These are phyloP conservation scores for Drosophila busckii DNA, from an alignment of 1,140 invertebrate genomes.

Conservation along the genomic window DNA sequence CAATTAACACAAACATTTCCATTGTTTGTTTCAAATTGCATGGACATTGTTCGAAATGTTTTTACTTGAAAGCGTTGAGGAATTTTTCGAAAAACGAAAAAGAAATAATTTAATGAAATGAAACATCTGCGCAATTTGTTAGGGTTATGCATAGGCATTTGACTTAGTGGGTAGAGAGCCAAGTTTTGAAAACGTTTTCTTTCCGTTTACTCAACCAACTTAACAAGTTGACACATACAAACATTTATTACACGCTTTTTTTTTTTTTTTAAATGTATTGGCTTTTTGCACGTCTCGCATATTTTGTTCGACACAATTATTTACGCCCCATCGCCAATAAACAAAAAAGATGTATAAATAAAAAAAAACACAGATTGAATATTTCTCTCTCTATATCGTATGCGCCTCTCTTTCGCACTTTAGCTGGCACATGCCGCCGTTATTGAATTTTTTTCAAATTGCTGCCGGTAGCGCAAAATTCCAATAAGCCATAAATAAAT, in stretches of 20 bases:
- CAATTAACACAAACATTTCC: slow-evolving; percentile 75
- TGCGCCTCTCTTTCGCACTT: slow-evolving; percentile 5
- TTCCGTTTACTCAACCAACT: too few relatives aligned
- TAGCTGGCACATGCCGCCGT: slow-evolving; percentile 35
- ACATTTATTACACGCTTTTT: slow-evolving; percentile 10
- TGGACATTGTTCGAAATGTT: slow-evolving; percentile 72
- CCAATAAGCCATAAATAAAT: slow-evolving; percentile 76
- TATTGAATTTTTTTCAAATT: slow-evolving; percentile 70
- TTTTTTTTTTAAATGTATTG: slow-evolving; percentile 33
- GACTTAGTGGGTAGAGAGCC: slow-evolving; percentile 15
- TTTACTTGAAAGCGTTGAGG: slow-evolving; percentile 58
- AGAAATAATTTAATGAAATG: slow-evolving; percentile 57
- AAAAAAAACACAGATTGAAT: too few relatives aligned
- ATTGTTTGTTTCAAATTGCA: slow-evolving; percentile 75
- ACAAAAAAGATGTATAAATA: too few relatives aligned
- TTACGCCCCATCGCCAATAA: slow-evolving; percentile 25
- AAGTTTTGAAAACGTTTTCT: too few relatives aligned
- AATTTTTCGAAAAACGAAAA: too few relatives aligned
- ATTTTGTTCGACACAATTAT: slow-evolving; percentile 53
- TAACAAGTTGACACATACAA: background rate
- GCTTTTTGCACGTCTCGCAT: slow-evolving; percentile 47
- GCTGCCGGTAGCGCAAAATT: slow-evolving; percentile 72
- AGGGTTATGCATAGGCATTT: slow-evolving; percentile 50
- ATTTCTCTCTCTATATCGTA: slow-evolving; percentile 1
- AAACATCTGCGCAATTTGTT: slow-evolving; percentile 71